Conservation (phyloP, 2,888 invertebrate genomes). For the Caenorhabditis sinica region DNA sequence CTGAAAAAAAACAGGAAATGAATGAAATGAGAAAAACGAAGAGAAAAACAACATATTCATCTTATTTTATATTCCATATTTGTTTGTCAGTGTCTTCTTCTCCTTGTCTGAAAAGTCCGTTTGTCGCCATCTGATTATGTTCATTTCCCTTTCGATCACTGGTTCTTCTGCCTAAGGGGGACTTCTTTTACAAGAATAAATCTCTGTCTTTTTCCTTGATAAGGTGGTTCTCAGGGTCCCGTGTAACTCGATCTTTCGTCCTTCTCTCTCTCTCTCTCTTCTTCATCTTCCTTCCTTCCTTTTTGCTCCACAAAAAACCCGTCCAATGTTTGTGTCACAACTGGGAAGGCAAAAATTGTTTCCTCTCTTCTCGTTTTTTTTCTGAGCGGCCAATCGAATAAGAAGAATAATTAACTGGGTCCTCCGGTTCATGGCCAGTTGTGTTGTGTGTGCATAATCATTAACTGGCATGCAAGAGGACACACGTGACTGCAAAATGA, state of each 20-base stretch:
- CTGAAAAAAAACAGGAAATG: slow-evolving; percentile 4
- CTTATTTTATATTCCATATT: slow-evolving; percentile 9
- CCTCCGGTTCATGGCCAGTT: slow-evolving; percentile 6
- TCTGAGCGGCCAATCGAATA: slow-evolving; percentile 51
- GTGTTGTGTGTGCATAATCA: slow-evolving; percentile 49
- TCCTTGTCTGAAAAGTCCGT: not conserved
- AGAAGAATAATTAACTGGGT: slow-evolving; percentile 64
- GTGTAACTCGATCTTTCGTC: slow-evolving; percentile 58
- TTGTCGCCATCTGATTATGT: slow-evolving; percentile 28
- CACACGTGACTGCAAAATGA: slow-evolving; percentile 31
- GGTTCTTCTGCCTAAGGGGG: slow-evolving; percentile 7
- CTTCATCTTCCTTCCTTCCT: slow-evolving; percentile 46
- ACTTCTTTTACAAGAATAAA: not conserved
- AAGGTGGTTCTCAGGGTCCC: slow-evolving; percentile 21
- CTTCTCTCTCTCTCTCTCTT: slow-evolving; percentile 17
- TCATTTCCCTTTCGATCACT: slow-evolving; percentile 21
- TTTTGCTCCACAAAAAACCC: slow-evolving; percentile 31
- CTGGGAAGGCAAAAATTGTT: slow-evolving; percentile 55
- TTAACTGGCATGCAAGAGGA: slow-evolving; percentile 53
- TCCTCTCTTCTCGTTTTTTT: slow-evolving; percentile 18
- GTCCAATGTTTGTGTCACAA: slow-evolving; percentile 51
- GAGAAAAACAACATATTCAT: not conserved
- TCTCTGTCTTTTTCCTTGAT: slow-evolving; percentile 24
- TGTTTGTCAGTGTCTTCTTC: not conserved
- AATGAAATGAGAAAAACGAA: slow-evolving; percentile 3